phyloP scores from a whole-genome alignment of 2,113 vertebrate genomes.

The Saccopteryx bilineata region DNA sequence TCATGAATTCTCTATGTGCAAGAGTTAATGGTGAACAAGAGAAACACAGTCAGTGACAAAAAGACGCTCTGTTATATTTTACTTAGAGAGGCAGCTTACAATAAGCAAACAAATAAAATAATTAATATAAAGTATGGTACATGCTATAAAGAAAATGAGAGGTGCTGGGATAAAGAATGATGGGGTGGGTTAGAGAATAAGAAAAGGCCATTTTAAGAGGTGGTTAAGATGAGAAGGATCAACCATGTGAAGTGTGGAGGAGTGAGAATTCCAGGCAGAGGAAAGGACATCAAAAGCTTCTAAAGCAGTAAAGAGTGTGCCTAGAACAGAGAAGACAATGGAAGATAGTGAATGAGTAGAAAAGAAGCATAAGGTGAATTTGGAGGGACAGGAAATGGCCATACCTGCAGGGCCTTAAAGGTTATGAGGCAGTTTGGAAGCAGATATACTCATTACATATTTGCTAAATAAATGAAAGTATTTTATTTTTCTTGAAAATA shows the following conservation, averaged over 20 bases:
- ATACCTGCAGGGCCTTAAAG: background rate
- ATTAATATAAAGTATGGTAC: slow-evolving; percentile 34
- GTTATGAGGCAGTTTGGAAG: background rate
- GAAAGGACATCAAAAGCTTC: background rate
- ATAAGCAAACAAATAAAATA: slow-evolving; percentile 27
- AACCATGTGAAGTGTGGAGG: background rate
- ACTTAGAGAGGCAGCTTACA: background rate
- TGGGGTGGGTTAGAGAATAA: background rate
- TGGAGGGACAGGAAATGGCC: background rate
- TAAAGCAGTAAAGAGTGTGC: background rate
- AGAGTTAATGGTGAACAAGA: slow-evolving; percentile 23
- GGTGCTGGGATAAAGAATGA: background rate
- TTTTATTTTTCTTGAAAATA: slow-evolving; percentile 38
- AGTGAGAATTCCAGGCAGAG: slow-evolving; percentile 1
- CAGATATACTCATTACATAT: background rate
- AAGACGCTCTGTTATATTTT: background rate
- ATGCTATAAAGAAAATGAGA: slow-evolving; percentile 25
- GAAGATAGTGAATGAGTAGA: background rate
- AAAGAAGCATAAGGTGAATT: background rate
- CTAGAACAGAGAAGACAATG: background rate
- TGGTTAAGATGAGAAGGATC: background rate
- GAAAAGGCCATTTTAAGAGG: slow-evolving; percentile 38
- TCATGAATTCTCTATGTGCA: slow-evolving; percentile 39
- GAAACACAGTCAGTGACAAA: background rate
- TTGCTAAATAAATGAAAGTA: slow-evolving; percentile 40